phyloP scores from a whole-genome alignment of 2,888 invertebrate genomes.

The Luperina nickerlii region DNA sequence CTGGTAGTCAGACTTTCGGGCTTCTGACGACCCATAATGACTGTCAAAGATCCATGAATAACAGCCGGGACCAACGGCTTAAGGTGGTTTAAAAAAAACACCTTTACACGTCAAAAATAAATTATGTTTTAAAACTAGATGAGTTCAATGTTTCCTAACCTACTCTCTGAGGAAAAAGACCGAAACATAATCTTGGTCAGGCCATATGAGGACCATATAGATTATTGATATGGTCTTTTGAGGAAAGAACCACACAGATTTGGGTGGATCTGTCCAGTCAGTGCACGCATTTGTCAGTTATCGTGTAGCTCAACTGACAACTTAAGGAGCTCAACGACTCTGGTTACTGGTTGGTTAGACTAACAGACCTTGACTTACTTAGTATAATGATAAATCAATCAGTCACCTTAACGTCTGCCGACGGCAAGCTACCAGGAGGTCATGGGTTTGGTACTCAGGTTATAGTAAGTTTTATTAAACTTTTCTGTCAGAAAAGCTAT shows the following conservation, averaged over 20 bases:
- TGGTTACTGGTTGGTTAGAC: not conserved
- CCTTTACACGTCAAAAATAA: not conserved
- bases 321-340: not conserved
- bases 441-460: not conserved
- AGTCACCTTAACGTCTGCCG: not conserved
- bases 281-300: not conserved
- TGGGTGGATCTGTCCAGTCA: not conserved
- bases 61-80: too few species aligned
- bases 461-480: not conserved
- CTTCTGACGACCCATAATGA: too few species aligned
- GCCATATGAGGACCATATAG: not conserved
- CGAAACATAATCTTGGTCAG: not conserved
- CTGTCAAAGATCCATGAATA: too few species aligned
- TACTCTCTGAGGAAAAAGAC: not conserved
- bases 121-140: not conserved
- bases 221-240: not conserved
- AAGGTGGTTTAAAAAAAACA: not conserved
- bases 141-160: not conserved
- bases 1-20: too few species aligned
- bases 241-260: not conserved
- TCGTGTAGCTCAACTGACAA: not conserved
- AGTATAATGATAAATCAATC: slow-evolving; percentile 30
- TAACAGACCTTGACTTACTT: slow-evolving; percentile 32
- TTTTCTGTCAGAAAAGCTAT: not conserved
- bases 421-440: not conserved